Evolutionary conservation across 2,113 vertebrate genomes (phyloP).

Genomic region (sheep (Ovis aries)): ARS-UI_Ramb_v3.0 NC_056054.1:255733001-255733500

Average conservation of each 20-base stretch:
- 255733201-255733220: background rate
- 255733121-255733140: background rate
- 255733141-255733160: background rate
- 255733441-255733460: background rate
- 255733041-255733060: constrained; percentile 27
- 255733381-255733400: constrained; percentile 28
- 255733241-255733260: constrained; percentile 15
- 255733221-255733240: background rate
- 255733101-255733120: background rate
- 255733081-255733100: background rate
- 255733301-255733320: background rate
- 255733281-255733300: background rate
- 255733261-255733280: background rate
- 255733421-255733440: constrained; percentile 13
- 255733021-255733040: background rate
- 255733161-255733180: background rate
- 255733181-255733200: background rate
- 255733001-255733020: constrained; percentile 6
- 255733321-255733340: constrained; percentile 8
- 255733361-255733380: constrained; percentile 17
- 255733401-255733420: constrained; percentile 2
- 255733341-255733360: constrained; percentile 19
- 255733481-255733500: background rate
- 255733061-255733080: background rate
- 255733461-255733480: constrained; percentile 21